A percentile compares a stretch with the other conserved stretches of the same genome.
These are phyloP conservation scores for Pseudomyrmex sp. DNA, from an alignment of 1,140 invertebrate genomes.

Conservation along the genomic window DNA sequence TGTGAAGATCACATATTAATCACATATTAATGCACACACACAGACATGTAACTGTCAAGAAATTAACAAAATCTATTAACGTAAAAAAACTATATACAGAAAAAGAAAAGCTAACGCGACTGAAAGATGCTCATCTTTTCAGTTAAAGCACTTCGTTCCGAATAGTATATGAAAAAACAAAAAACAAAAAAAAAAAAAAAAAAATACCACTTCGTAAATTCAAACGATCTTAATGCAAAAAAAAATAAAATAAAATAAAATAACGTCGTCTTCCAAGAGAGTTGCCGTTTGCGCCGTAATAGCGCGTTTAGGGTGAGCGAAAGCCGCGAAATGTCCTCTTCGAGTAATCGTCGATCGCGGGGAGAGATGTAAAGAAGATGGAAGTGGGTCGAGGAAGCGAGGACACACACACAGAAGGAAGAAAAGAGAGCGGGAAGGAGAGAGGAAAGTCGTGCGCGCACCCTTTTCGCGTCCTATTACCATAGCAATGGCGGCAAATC, in stretches of 20 bases:
- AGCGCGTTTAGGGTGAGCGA: slow-evolving; percentile 22
- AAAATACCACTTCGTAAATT: slow-evolving; percentile 34
- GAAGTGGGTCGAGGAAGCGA: neutral
- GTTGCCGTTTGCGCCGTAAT: slow-evolving; percentile 38
- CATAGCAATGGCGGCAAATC: slow-evolving; percentile 81
- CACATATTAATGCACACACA: too few species aligned
- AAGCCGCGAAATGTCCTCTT: slow-evolving; percentile 54
- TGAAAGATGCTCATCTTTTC: neutral
- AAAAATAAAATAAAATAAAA: neutral
- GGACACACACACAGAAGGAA: neutral
- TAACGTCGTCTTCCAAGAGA: slow-evolving; percentile 14
- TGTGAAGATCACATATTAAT: neutral
- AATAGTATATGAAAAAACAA: neutral
- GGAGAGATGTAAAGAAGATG: neutral
- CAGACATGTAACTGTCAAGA: neutral
- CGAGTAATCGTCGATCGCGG: slow-evolving; percentile 62
- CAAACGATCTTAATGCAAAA: slow-evolving; percentile 27
- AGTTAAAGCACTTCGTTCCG: slow-evolving; percentile 2
- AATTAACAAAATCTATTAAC: too few species aligned
- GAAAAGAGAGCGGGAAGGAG: neutral
- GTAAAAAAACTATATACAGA: neutral
- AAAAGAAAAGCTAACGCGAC: neutral
- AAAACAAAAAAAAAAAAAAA: too few species aligned
- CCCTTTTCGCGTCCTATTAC: slow-evolving; percentile 70
- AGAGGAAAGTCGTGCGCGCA: slow-evolving; percentile 34